These are phyloP conservation scores for Channa maculata DNA, from an alignment of 2,113 vertebrate genomes.

Conservation along the genomic window DNA sequence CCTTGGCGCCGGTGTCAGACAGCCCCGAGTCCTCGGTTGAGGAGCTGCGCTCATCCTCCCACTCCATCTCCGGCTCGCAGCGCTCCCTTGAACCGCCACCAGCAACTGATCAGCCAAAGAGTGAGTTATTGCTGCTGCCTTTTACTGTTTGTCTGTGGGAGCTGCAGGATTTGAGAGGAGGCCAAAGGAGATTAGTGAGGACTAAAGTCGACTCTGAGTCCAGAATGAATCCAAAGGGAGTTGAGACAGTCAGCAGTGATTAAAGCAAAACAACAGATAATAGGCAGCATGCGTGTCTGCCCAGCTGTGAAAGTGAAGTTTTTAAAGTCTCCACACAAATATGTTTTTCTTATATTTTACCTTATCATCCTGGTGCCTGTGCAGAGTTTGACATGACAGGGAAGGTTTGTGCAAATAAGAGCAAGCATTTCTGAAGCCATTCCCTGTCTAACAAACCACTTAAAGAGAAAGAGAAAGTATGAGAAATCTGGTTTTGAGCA, in stretches of 20 bases:
- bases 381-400: no score
- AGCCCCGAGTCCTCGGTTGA: slow-evolving; percentile 85
- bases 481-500: no score
- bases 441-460: no score
- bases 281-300: not conserved
- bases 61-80: slow-evolving; percentile 78
- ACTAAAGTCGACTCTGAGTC: slow-evolving; percentile 2
- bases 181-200: slow-evolving; percentile 34
- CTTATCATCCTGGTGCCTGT: no score
- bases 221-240: slow-evolving; percentile 15
- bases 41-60: slow-evolving; percentile 82
- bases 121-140: slow-evolving; percentile 65
- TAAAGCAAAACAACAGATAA: slow-evolving; percentile 3
- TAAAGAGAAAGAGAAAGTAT: no score
- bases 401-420: no score
- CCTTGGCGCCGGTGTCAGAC: slow-evolving; percentile 84
- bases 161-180: slow-evolving; percentile 35
- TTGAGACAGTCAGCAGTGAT: slow-evolving; percentile 22
- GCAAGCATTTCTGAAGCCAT: no score
- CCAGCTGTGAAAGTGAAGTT: not conserved
- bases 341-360: no score
- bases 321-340: not conserved
- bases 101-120: slow-evolving; percentile 39
- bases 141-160: slow-evolving; percentile 22
- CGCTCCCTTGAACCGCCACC: slow-evolving; percentile 73